Conservation (phyloP, 2,888 invertebrate genomes). For the Euplexia lucipara region DNA sequence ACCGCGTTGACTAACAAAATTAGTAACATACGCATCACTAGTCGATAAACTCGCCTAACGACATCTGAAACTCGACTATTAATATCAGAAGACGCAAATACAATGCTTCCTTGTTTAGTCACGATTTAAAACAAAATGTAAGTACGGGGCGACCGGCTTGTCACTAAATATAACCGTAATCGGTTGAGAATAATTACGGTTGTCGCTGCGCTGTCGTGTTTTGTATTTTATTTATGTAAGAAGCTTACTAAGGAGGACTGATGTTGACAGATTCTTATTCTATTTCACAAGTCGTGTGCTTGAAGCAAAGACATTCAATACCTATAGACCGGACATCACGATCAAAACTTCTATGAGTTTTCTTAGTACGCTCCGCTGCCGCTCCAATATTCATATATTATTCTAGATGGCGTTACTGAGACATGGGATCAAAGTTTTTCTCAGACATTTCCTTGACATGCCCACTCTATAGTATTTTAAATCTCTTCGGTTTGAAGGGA, state of each 20-base stretch:
- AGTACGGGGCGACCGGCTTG: slow-evolving; percentile 25
- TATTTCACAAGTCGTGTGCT: too few relatives aligned
- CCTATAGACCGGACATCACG: too few relatives aligned
- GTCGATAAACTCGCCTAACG: slow-evolving; percentile 37
- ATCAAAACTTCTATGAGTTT: too few relatives aligned
- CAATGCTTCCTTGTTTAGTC: slow-evolving; percentile 65
- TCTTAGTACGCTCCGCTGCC: too few relatives aligned
- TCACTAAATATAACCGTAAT: slow-evolving; percentile 60
- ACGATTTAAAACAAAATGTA: slow-evolving; percentile 58
- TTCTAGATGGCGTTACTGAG: too few relatives aligned
- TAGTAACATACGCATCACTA: slow-evolving; percentile 47
- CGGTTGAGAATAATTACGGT: slow-evolving; percentile 50
- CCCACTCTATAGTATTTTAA: too few relatives aligned
- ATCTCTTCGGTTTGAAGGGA: too few relatives aligned
- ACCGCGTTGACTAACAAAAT: slow-evolving; percentile 5
- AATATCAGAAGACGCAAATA: slow-evolving; percentile 56
- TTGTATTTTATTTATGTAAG: slow-evolving; percentile 38
- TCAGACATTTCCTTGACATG: too few relatives aligned
- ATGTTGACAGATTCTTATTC: slow-evolving; percentile 35
- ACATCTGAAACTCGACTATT: slow-evolving; percentile 55
- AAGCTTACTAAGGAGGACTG: slow-evolving; percentile 16
- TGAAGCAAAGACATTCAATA: too few relatives aligned
- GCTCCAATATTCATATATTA: too few relatives aligned
- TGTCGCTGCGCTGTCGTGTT: slow-evolving; percentile 28
- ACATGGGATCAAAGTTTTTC: too few relatives aligned